Evolutionary conservation across 2,113 vertebrate genomes (phyloP).

Genomic region (Caranx melampygus): DNA sequence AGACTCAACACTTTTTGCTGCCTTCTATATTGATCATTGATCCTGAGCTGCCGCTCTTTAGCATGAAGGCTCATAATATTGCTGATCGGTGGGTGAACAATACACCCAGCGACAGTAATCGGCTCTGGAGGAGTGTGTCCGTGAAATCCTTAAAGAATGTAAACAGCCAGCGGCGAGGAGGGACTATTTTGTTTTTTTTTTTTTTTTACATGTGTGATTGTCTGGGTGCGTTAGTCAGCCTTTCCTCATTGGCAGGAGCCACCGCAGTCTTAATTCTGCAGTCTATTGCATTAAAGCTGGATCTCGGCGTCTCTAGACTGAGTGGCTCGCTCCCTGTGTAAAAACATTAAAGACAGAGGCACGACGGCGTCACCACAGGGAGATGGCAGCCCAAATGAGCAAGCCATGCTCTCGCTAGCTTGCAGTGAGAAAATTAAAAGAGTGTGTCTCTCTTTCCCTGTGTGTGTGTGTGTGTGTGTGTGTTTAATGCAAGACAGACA

Average conservation of each 20-base stretch:
- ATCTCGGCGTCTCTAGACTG: conserved; percentile 76
- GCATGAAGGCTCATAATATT: not conserved
- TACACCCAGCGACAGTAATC: conserved; percentile 10
- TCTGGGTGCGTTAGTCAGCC: conserved; percentile 76
- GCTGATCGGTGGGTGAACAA: conserved; percentile 30
- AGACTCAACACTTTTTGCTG: not conserved
- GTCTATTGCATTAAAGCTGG: conserved; percentile 73
- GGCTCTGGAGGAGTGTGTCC: conserved; percentile 6
- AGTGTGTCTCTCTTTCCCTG: conserved; percentile 56
- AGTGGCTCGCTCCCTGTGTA: conserved; percentile 76
- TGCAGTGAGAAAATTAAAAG: conserved; percentile 80
- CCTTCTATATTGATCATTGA: not conserved
- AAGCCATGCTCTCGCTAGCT: conserved; percentile 57
- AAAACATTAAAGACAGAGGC: conserved; percentile 84
- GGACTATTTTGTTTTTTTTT: conserved; percentile 17
- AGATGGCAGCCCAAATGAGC: conserved; percentile 79
- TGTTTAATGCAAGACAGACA: conserved; percentile 82
- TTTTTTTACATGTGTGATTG: conserved; percentile 66
- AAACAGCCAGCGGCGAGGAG: no score
- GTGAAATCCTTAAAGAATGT: conserved; percentile 30
- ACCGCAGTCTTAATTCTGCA: conserved; percentile 68
- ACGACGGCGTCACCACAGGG: conserved; percentile 84
- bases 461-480: conserved; percentile 15
- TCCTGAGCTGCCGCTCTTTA: not conserved
- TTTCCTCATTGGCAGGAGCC: conserved; percentile 71